phyloP scores from a whole-genome alignment of 2,888 invertebrate species.

The Seira sanloemensis region DNA sequence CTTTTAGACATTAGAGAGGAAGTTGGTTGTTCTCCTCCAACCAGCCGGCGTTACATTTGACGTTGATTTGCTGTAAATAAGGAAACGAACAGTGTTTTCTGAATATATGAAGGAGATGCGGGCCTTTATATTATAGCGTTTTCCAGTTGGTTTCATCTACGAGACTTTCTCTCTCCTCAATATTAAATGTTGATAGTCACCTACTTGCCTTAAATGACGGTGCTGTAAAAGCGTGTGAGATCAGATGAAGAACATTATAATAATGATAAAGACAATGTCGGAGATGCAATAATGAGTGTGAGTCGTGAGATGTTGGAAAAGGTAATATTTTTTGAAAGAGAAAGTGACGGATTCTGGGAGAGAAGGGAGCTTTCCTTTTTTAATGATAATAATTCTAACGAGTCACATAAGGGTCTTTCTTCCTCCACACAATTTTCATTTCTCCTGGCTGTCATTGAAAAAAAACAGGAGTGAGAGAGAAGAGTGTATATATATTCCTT shows the following conservation, averaged over 20 bases:
- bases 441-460: constrained; percentile 19
- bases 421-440: constrained; percentile 33
- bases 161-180: not conserved
- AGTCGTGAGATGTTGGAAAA: constrained; percentile 1
- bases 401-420: constrained; percentile 53
- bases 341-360: no score
- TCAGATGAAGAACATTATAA: constrained; percentile 38
- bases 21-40: no score
- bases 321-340: no score
- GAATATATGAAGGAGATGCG: constrained; percentile 11
- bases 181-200: not conserved
- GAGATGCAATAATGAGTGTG: constrained; percentile 1
- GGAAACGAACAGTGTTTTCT: not conserved
- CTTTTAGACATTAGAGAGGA: no score
- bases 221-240: not conserved
- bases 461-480: constrained; percentile 3
- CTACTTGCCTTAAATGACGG: no score
- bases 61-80: constrained; percentile 35
- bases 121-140: not conserved
- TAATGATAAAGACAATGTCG: constrained; percentile 18
- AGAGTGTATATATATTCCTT: no score
- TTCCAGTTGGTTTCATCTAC: not conserved
- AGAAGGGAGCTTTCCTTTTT: constrained; percentile 43
- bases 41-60: no score
- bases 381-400: constrained; percentile 52